Percentiles rank a stretch among this genome's conserved stretches.
These are phyloP conservation scores for Leptura quadrifasciata DNA, from an alignment of 2,888 invertebrate genomes.

Conservation along the genomic window DNA sequence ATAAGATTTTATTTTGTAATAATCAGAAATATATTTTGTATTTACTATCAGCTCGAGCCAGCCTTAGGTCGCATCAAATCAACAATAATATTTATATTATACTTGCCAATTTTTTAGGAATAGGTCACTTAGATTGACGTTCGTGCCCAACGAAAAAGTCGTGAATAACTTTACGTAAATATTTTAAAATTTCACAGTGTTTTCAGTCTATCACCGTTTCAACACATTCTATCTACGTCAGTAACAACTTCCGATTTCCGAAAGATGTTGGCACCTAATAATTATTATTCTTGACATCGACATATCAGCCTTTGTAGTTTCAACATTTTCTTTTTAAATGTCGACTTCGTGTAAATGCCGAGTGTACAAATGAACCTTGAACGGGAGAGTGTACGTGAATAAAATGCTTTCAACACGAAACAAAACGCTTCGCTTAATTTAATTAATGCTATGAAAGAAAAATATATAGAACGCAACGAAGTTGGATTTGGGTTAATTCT, in stretches of 20 bases:
- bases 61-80: background rate
- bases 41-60: background rate
- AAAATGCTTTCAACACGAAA: slow-evolving; percentile 14
- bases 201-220: background rate
- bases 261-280: slow-evolving; percentile 5
- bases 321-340: slow-evolving; percentile 14
- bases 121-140: slow-evolving; percentile 15
- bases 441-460: slow-evolving; percentile 1
- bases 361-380: slow-evolving; percentile 1
- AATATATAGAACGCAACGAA: background rate
- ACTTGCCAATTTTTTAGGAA: slow-evolving; percentile 8
- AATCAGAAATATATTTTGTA: background rate
- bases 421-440: slow-evolving; percentile 4
- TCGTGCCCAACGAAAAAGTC: slow-evolving; percentile 11
- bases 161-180: slow-evolving; percentile 26
- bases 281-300: slow-evolving; percentile 18
- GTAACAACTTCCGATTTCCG: slow-evolving; percentile 21
- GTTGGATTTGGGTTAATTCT: background rate
- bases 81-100: slow-evolving; percentile 31
- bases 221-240: slow-evolving; percentile 23
- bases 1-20: background rate
- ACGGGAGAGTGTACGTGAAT: slow-evolving; percentile 1
- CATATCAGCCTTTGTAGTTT: background rate
- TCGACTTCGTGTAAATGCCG: slow-evolving; percentile 3
- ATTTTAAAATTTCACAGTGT: background rate